phyloP scores from a whole-genome alignment of 2,888 invertebrate genomes.

The Tridacna gigas region DNA sequence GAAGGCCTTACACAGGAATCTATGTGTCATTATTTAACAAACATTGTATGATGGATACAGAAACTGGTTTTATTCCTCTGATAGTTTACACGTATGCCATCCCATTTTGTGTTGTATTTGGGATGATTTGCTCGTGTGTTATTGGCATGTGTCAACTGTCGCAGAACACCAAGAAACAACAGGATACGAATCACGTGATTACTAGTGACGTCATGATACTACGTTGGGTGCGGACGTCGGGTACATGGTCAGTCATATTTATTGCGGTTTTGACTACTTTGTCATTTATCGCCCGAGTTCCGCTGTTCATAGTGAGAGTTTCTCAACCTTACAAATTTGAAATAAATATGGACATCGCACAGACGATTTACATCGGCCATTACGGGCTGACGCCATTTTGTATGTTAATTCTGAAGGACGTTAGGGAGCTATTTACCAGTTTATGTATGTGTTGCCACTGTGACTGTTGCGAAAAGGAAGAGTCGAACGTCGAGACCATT shows the following conservation, averaged over 20 bases:
- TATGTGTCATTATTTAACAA: conserved; percentile 9
- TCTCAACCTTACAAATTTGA: conserved; percentile 5
- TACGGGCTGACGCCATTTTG: conserved; percentile 14
- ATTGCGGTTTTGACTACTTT: neutral
- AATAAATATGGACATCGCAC: conserved; percentile 8
- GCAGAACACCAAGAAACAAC: conserved; percentile 1
- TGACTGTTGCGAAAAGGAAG: neutral
- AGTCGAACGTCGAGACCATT: neutral
- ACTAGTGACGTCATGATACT: conserved; percentile 17
- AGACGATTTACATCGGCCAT: conserved; percentile 20
- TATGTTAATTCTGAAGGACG: conserved; percentile 11
- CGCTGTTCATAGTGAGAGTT: conserved; percentile 8
- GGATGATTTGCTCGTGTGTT: conserved; percentile 18
- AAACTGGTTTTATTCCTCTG: conserved; percentile 11
- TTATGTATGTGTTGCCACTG: conserved; percentile 17
- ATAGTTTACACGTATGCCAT: conserved; percentile 22
- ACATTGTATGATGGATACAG: conserved; percentile 17
- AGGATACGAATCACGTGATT: neutral
- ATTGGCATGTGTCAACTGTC: conserved; percentile 11
- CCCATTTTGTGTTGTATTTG: conserved; percentile 12
- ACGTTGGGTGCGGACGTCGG: conserved; percentile 17
- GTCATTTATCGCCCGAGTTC: conserved; percentile 11
- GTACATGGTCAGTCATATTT: conserved; percentile 14
- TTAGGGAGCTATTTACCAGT: conserved; percentile 17
- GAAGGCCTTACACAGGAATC: conserved; percentile 15